Evolutionary conservation across 2,113 vertebrate species (phyloP), one percentile per base, ranked within the genome.

Genomic region (Tenebrosternarchus preto): DNA sequence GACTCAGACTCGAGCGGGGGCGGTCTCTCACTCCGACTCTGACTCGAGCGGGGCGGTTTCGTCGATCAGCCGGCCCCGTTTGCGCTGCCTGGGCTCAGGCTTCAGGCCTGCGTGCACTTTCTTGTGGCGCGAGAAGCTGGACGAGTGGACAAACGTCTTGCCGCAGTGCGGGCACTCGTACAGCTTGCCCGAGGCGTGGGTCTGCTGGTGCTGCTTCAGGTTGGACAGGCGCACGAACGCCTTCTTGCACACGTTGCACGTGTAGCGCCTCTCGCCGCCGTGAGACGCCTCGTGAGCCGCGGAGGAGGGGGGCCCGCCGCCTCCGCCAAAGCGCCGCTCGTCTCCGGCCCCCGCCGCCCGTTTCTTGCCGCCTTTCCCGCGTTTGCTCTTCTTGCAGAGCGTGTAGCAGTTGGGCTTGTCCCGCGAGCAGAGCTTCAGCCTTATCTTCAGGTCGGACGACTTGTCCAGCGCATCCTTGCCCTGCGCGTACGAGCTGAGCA

Each of bases 351-450:
- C 61, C 0, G 4, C 69, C 24, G 20, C 66, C 5, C 77, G 69
- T 77, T 19, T 88, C 79, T 85, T 83, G 25, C 66, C 68, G 0
- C 74, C 70, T 73, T 80, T 84, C 7, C 69, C 56, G 69, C 89
- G 90, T 15, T 91, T 90, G 83, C 92, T 92, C 86, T 93, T 93
- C 87, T 93, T 93, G 81, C 92, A 93, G 0, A 93, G 89, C 0
- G 92, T 92, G 88, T 93, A 93, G 81, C 90, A 92, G 86, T 93
- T 93, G 83, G 92, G 92, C 61, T 93, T 93, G 83, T 93, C 91
- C 0, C 91, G 88, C 25, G 92, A 93, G 80, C 92, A 93, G 72
- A 93, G 89, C 89, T 93, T 93, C 15, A 93, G 88, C 50, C 92
- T 91, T 83, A 93, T 93, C 88, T 93, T 93, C 33, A 93, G 90